Conservation (phyloP, 2,888 invertebrate genomes). For the Epinotia bilunana region DNA sequence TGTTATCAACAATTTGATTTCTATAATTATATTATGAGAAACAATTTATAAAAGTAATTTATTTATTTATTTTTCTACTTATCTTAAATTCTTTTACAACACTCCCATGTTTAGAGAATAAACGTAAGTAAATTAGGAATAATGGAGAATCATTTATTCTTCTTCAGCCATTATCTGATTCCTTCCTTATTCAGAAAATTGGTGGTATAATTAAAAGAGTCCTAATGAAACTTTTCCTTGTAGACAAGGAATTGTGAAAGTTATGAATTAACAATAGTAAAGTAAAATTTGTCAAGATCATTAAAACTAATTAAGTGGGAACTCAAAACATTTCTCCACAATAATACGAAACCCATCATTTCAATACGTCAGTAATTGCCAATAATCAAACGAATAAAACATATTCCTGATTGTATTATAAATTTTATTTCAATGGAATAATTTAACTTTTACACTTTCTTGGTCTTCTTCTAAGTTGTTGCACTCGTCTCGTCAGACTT, state of each 20-base stretch:
- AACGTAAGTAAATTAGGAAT: conserved; percentile 15
- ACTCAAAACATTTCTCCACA: too few relatives aligned
- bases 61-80: conserved; percentile 52
- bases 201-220: conserved; percentile 24
- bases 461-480: too few relatives aligned
- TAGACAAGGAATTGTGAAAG: neutral
- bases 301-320: neutral
- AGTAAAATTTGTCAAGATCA: neutral
- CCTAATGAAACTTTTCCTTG: conserved; percentile 2
- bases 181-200: conserved; percentile 16
- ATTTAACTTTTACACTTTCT: too few relatives aligned
- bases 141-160: conserved; percentile 32
- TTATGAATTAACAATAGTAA: neutral
- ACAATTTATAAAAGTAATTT: conserved; percentile 37
- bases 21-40: conserved; percentile 39
- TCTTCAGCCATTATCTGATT: conserved; percentile 18
- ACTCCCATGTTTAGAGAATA: neutral
- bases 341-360: too few relatives aligned
- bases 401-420: too few relatives aligned
- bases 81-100: conserved; percentile 10
- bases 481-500: too few relatives aligned
- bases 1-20: conserved; percentile 36
- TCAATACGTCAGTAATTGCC: too few relatives aligned
- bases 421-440: too few relatives aligned
- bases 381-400: too few relatives aligned